Conservation (phyloP, 2,113 vertebrate genomes). For the Ursus arctos region DNA sequence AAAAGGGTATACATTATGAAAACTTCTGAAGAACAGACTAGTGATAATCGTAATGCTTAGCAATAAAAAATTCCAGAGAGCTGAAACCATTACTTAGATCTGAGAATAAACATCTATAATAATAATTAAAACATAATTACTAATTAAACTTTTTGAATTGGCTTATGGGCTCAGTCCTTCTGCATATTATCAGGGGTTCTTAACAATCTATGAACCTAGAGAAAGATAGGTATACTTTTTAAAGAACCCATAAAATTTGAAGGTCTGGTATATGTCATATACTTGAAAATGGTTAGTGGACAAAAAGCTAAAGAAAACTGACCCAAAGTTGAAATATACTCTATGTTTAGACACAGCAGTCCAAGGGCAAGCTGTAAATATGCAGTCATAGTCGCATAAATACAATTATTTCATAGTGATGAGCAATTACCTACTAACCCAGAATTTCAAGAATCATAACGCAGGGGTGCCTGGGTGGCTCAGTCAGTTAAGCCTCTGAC, state of each 20-base stretch:
- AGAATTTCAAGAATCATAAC: not conserved
- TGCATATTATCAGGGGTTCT: not conserved
- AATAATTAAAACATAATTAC: constrained; percentile 34
- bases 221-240: not conserved
- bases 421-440: not conserved
- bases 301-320: not conserved
- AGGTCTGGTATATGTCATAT: not conserved
- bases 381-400: not conserved
- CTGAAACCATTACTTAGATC: constrained; percentile 40
- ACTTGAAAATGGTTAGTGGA: not conserved
- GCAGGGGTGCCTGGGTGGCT: not conserved
- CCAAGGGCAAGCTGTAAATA: not conserved
- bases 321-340: not conserved
- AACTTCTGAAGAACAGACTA: constrained; percentile 7
- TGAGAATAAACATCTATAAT: constrained; percentile 41
- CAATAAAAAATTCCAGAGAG: constrained; percentile 9
- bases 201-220: not conserved
- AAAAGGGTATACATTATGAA: not conserved
- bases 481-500: not conserved
- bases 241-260: not conserved
- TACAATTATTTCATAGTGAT: not conserved
- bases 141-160: not conserved
- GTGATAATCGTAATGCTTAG: not conserved
- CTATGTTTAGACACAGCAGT: not conserved
- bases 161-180: not conserved